These are phyloP conservation scores for Eupsittula cactorum DNA, from an alignment of 2,113 vertebrate species.

Conservation along the genomic window DNA sequence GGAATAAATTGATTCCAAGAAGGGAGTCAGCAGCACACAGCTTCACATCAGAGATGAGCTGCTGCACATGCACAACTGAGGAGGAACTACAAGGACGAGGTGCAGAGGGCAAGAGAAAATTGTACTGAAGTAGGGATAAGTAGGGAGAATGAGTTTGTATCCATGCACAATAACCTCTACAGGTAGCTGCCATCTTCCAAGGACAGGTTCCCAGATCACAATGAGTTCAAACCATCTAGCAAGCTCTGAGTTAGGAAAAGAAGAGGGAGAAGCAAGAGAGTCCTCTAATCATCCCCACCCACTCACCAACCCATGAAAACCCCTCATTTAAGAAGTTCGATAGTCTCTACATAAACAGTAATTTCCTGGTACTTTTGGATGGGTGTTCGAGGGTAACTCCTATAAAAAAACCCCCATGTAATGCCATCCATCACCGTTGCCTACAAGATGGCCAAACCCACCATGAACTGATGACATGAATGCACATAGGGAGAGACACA, in stretches of 20 bases:
- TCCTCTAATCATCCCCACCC: not conserved
- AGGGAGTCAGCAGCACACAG: not conserved
- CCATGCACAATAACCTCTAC: not conserved
- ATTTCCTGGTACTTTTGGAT: not conserved
- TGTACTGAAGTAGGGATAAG: not conserved
- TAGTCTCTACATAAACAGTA: not conserved
- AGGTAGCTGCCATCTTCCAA: not conserved
- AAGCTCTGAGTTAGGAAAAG: not conserved
- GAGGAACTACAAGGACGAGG: not conserved
- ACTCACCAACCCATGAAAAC: not conserved
- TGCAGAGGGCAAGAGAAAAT: not conserved
- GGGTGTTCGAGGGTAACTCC: rapidly evolving
- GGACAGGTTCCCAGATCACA: not conserved
- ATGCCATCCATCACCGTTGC: not conserved
- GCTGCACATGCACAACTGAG: rapidly evolving
- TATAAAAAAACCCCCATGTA: rapidly evolving
- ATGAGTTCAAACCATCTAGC: not conserved
- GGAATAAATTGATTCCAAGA: not conserved
- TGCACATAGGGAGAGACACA: rapidly evolving
- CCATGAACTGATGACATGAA: not conserved
- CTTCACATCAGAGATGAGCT: not conserved
- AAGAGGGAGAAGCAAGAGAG: not conserved
- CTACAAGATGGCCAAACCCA: not conserved
- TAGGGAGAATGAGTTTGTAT: not conserved
- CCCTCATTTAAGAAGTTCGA: not conserved